These are phyloP conservation scores for Chouioia cunea DNA, from an alignment of 2,888 invertebrate genomes.

Conservation along the genomic window DNA sequence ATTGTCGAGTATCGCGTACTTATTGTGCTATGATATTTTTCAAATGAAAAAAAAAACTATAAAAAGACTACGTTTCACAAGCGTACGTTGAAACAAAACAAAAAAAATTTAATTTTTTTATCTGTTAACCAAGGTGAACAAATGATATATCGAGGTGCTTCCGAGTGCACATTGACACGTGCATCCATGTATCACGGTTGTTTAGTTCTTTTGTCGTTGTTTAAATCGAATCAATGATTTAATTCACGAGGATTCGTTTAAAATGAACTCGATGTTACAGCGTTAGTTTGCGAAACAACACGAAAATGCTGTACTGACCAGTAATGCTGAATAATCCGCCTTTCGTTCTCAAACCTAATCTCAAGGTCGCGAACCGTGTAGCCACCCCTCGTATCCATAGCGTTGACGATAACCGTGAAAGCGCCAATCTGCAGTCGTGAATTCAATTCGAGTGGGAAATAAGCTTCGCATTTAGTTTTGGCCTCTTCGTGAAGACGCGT, in stretches of 20 bases:
- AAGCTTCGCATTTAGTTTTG: constrained; percentile 89
- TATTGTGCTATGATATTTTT: constrained; percentile 19
- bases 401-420: constrained; percentile 70
- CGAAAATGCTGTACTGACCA: constrained; percentile 64
- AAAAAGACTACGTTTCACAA: constrained; percentile 2
- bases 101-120: not conserved
- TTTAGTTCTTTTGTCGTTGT: no score
- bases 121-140: no score
- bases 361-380: constrained; percentile 72
- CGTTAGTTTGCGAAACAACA: not conserved
- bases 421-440: constrained; percentile 66
- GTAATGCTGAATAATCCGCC: constrained; percentile 65
- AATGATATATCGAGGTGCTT: no score
- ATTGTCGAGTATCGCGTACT: constrained; percentile 4
- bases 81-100: not conserved
- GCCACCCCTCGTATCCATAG: constrained; percentile 70
- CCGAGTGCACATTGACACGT: no score
- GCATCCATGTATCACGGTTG: no score
- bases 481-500: constrained; percentile 88
- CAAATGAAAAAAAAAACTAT: constrained; percentile 10
- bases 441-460: constrained; percentile 77
- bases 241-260: no score
- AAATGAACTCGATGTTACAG: no score
- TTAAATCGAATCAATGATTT: no score
- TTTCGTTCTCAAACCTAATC: constrained; percentile 61